phyloP scores from a whole-genome alignment of 2,113 vertebrate species.

The Osmerus eperlanus region DNA sequence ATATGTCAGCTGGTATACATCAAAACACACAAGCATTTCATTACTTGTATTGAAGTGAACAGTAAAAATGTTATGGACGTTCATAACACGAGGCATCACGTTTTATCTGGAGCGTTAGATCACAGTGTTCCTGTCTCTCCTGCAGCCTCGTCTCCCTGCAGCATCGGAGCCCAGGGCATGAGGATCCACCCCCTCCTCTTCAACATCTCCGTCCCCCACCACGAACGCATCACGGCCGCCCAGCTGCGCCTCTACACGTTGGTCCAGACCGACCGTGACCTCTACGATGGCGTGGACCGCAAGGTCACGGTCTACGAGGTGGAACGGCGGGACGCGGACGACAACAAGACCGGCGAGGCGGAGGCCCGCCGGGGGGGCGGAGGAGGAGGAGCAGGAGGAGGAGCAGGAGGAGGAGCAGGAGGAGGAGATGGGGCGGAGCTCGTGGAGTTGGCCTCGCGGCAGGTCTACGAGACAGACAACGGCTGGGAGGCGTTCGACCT shows the following conservation, averaged over 20 bases:
- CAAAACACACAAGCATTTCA: too few relatives aligned
- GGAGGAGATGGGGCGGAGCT: conserved; percentile 47
- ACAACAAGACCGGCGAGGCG: conserved; percentile 20
- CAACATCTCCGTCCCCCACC: conserved; percentile 90
- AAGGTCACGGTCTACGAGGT: conserved; percentile 90
- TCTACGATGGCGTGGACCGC: conserved; percentile 82
- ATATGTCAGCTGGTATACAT: too few relatives aligned
- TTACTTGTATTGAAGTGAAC: too few relatives aligned
- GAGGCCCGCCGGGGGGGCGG: conserved; percentile 19
- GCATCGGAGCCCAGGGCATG: conserved; percentile 68
- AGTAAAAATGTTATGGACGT: too few relatives aligned
- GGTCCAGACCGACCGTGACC: conserved; percentile 81
- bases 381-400: conserved; percentile 9
- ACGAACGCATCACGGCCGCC: conserved; percentile 86
- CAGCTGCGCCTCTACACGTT: conserved; percentile 92
- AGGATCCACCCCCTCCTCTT: conserved; percentile 89
- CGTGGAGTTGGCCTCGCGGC: conserved; percentile 80
- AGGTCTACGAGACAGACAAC: conserved; percentile 82
- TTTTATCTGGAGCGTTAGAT: neutral
- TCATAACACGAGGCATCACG: neutral
- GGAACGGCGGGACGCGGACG: conserved; percentile 31
- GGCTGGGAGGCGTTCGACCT: conserved; percentile 95
- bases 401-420: neutral
- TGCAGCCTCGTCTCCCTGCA: conserved; percentile 79
- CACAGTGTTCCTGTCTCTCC: neutral